Conservation (phyloP, 2,888 invertebrate genomes). For the Harpagoxenus sublaevis region DNA sequence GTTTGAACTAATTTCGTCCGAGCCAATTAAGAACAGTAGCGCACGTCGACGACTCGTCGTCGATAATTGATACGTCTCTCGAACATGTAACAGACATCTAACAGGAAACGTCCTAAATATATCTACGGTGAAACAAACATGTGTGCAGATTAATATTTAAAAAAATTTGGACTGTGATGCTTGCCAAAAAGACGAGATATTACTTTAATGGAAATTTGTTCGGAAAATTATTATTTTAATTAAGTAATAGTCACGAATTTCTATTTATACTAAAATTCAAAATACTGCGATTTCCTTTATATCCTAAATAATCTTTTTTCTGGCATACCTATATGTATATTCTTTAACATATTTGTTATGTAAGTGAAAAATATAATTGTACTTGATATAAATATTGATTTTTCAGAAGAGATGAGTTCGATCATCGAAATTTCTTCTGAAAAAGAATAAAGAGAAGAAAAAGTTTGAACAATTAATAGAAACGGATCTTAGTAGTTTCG, state of each 20-base stretch:
- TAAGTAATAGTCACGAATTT: neutral
- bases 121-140: neutral
- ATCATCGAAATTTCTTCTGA: neutral
- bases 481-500: slow-evolving; percentile 30
- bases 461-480: neutral
- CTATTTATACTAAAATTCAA: neutral
- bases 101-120: slow-evolving; percentile 10
- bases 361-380: neutral
- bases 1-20: slow-evolving; percentile 47
- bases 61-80: slow-evolving; percentile 45
- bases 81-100: neutral
- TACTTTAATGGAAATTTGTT: neutral
- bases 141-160: neutral
- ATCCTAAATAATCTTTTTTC: neutral
- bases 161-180: neutral
- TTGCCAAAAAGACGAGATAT: neutral
- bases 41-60: slow-evolving; percentile 27
- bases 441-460: neutral
- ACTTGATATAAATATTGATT: neutral
- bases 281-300: neutral
- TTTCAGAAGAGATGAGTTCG: neutral
- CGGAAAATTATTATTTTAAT: neutral
- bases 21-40: slow-evolving; percentile 45
- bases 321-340: neutral
- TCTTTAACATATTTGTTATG: neutral